These are phyloP conservation scores for Athripsodes cinereus DNA, from an alignment of 2,888 invertebrate species.

Conservation along the genomic window DNA sequence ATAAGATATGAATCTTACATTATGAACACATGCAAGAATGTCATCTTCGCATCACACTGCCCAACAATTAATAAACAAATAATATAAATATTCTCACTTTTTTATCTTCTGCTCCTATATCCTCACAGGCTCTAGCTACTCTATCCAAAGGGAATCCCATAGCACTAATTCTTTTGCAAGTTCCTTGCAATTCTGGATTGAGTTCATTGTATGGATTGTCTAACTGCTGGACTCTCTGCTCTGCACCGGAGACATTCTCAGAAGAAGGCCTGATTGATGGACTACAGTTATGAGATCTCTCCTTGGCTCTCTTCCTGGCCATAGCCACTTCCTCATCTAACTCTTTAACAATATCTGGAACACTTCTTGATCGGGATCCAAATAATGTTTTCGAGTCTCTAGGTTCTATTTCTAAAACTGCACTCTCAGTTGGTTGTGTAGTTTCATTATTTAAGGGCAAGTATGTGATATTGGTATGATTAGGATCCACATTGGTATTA, in stretches of 20 bases:
- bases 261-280: constrained; percentile 36
- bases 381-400: constrained; percentile 1
- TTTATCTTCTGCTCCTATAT: constrained; percentile 77
- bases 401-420: not conserved
- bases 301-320: constrained; percentile 45
- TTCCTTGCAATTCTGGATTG: constrained; percentile 52
- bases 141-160: constrained; percentile 86
- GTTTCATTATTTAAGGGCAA: not conserved
- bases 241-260: constrained; percentile 26
- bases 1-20: too few relatives aligned
- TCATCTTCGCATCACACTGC: too few relatives aligned
- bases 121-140: constrained; percentile 72
- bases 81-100: constrained; percentile 51
- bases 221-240: constrained; percentile 27
- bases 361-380: constrained; percentile 53
- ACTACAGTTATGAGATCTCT: constrained; percentile 49
- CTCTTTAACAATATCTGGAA: constrained; percentile 70
- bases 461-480: constrained; percentile 5
- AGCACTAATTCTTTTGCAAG: constrained; percentile 68
- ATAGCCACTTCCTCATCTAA: constrained; percentile 59
- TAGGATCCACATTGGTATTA: not conserved
- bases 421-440: not conserved
- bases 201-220: constrained; percentile 41
- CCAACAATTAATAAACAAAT: too few relatives aligned
- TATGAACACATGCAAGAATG: too few relatives aligned